phyloP scores from a whole-genome alignment of 2,113 vertebrate genomes.

The Hemichromis elongatus region DNA sequence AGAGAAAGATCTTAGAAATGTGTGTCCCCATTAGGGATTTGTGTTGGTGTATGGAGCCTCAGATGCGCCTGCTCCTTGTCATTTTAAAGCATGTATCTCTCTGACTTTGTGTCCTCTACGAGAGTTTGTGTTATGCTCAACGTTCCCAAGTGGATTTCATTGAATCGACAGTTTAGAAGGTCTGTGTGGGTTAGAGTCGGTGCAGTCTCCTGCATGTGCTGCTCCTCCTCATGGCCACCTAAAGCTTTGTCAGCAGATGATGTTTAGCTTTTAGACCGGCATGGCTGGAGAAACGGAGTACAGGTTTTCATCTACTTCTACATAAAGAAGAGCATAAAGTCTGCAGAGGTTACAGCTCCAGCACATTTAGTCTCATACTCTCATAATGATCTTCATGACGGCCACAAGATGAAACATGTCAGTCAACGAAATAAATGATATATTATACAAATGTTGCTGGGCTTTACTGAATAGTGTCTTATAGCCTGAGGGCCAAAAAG shows the following conservation, averaged over 20 bases:
- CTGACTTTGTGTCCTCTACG: accelerated
- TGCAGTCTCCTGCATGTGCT: not conserved
- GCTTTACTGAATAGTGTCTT: not conserved
- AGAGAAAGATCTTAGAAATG: not conserved
- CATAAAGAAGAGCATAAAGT: not conserved
- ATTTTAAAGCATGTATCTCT: not conserved
- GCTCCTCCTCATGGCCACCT: accelerated
- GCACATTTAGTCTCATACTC: not conserved
- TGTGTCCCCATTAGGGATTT: not conserved
- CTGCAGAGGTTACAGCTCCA: not conserved
- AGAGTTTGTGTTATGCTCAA: not conserved
- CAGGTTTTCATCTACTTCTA: not conserved
- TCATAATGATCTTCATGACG: not conserved
- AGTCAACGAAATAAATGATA: not conserved
- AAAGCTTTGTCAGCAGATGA: not conserved
- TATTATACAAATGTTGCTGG: not conserved
- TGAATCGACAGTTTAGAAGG: not conserved
- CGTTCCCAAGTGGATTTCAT: not conserved
- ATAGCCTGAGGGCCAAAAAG: not conserved
- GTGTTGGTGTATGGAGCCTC: not conserved
- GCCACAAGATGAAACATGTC: not conserved
- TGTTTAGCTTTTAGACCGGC: not conserved
- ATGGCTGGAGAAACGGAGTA: not conserved
- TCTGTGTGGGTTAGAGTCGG: not conserved
- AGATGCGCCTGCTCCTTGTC: accelerated